Percentiles rank a stretch among this genome's conserved stretches.
phyloP scores from a whole-genome alignment of 1,140 invertebrate genomes.

The Drosophila carrolli region DNA sequence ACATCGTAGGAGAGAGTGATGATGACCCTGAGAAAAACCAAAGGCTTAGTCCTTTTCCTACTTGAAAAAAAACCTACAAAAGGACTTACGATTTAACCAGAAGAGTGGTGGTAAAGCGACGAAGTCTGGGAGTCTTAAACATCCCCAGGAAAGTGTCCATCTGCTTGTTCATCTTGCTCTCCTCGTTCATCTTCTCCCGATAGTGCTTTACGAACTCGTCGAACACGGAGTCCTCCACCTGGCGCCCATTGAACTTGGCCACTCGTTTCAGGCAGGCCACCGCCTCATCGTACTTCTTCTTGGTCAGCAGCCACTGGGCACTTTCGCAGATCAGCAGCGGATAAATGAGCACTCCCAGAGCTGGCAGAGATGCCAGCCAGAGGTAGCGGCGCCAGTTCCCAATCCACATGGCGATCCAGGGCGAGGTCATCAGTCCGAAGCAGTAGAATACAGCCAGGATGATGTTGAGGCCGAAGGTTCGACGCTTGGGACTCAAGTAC shows the following conservation, averaged over 20 bases:
- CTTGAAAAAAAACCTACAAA: fast-evolving
- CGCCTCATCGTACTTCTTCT: conserved; percentile 85
- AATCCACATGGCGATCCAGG: conserved; percentile 86
- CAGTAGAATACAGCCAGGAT: conserved; percentile 87
- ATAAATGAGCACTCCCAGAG: conserved; percentile 83
- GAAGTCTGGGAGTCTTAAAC: conserved; percentile 85
- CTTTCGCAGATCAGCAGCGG: conserved; percentile 86
- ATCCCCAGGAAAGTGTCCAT: conserved; percentile 85
- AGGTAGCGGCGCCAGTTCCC: conserved; percentile 86
- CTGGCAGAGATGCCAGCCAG: conserved; percentile 85
- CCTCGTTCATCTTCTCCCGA: conserved; percentile 60
- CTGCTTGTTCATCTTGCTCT: conserved; percentile 44
- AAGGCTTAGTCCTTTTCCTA: neutral
- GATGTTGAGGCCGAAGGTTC: conserved; percentile 87
- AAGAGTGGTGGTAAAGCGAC: conserved; percentile 85
- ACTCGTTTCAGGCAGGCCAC: conserved; percentile 86
- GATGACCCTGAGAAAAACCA: conserved; percentile 85
- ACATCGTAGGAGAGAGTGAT: conserved; percentile 87
- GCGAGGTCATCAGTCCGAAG: conserved; percentile 85
- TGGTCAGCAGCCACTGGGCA: conserved; percentile 87
- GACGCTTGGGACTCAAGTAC: conserved; percentile 86
- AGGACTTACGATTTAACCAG: conserved; percentile 86
- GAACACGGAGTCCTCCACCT: conserved; percentile 83
- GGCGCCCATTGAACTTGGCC: conserved; percentile 86
- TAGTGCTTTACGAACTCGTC: conserved; percentile 83